A percentile compares a stretch with the other conserved stretches of the same genome.
These are phyloP conservation scores for Alouatta palliata DNA, from an alignment of 2,113 vertebrate species.

Conservation along the genomic window DNA sequence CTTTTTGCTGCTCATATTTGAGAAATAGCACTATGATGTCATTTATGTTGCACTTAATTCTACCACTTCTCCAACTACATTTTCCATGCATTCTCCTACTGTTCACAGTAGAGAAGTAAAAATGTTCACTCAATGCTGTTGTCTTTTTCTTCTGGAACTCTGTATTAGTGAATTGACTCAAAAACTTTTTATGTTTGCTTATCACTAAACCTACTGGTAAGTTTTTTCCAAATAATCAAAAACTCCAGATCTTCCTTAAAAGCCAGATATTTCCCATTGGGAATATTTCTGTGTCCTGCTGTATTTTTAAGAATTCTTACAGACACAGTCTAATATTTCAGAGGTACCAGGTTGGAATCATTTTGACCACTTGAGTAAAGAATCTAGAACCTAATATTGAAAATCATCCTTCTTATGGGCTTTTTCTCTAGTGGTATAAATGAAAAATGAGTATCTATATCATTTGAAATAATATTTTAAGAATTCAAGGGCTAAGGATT, in stretches of 20 bases:
- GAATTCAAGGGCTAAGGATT: neutral
- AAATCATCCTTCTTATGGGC: neutral
- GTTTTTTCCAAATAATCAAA: neutral
- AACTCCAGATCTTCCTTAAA: neutral
- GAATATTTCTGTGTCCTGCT: neutral
- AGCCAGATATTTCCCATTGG: neutral
- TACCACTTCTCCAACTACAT: neutral
- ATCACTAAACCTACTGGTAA: neutral
- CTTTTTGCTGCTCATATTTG: neutral
- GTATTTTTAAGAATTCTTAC: neutral
- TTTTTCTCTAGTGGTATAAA: neutral
- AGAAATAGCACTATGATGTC: neutral
- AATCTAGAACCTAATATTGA: conserved; percentile 13
- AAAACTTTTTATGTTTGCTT: neutral
- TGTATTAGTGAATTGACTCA: neutral
- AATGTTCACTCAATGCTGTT: neutral
- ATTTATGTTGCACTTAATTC: neutral
- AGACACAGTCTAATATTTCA: neutral
- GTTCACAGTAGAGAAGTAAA: neutral
- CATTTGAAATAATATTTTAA: neutral
- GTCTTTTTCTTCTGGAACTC: neutral
- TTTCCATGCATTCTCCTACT: neutral
- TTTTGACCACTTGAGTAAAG: neutral
- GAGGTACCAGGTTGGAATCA: neutral
- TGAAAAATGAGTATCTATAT: neutral